phyloP scores from a whole-genome alignment of 2,888 invertebrate genomes.

The Branchipolynoe longqiensis region DNA sequence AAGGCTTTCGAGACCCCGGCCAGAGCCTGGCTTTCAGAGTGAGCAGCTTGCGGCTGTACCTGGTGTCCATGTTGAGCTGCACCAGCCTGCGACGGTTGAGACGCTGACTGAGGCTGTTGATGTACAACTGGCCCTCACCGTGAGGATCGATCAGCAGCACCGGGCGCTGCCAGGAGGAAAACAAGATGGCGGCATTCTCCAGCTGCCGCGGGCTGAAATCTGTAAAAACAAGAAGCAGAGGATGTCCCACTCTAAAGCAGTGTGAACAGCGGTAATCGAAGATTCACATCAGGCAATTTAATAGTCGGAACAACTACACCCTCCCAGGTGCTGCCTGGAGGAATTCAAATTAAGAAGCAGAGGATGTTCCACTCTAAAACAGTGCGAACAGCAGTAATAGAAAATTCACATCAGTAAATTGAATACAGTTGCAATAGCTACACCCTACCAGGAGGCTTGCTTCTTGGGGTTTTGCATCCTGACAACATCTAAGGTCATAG shows the following conservation, averaged over 20 bases:
- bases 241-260: neutral
- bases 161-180: constrained; percentile 79
- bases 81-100: constrained; percentile 73
- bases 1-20: too few species aligned
- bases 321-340: constrained; percentile 78
- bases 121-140: constrained; percentile 75
- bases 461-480: too few species aligned
- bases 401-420: too few species aligned
- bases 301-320: too few species aligned
- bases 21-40: too few species aligned
- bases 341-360: constrained; percentile 68
- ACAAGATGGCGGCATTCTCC: constrained; percentile 80
- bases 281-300: too few species aligned
- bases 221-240: constrained; percentile 63
- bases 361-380: neutral
- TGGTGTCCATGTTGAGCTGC: constrained; percentile 78
- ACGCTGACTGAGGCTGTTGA: constrained; percentile 72
- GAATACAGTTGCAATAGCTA: too few species aligned
- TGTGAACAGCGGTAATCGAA: too few species aligned
- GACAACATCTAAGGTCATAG: too few species aligned
- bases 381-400: too few species aligned
- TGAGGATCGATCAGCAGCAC: constrained; percentile 80
- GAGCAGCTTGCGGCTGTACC: too few species aligned
- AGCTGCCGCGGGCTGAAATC: constrained; percentile 79
- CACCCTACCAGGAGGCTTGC: too few species aligned